Base-by-base conservation (phyloP, 1,140 invertebrate species). In the Pseudachorutes palmiensis region DNA sequence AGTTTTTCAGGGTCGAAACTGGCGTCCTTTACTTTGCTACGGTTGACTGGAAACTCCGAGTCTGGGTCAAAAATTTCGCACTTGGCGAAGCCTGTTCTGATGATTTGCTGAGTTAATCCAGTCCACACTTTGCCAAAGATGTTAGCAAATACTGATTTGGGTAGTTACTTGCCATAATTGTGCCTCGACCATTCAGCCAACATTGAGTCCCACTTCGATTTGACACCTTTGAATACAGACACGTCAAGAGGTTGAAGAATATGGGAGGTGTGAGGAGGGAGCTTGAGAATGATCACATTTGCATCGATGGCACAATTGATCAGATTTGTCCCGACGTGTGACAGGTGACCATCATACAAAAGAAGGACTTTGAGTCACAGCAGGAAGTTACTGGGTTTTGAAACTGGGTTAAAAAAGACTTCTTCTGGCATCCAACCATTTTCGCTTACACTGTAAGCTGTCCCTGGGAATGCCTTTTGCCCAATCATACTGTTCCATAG, bases 271-370 rank as follows among this genome's bases (percentile, higher is more conserved):
- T 77, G 76, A 41, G 71, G 71, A 5, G 75, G 76, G 51, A 77
- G 69, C 65, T 71, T 75, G 2, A 77, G 33, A 5, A 76, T 57
- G n/a, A 49, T 59, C 2, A 76, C 68, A 29, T 75, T 74, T 63
- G 71, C 65, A 55, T 74, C 36, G 66, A 71, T 70, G 41, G 76
- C 75, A 65, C 66, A 45, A 33, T 69, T 12, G 1, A 76, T 73
- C 22, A 77, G 58, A 64, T 73, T 70, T 36, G 73, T 65, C 51
- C 64, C 70, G 19, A 78, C 66, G 67, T 78, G 76, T 29, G 68
- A 75, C 2, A 59, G 64, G 70, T 79, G 76, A 14, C 75, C 76
- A 72, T 78, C 76, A 72, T 75, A 77, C 75, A 78, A 48, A 77
- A 51, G 49, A 77, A 32, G 76, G 33, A 75, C 57, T 64, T 67